Evolutionary conservation across 92 coral and sea anemone species (phyloP).

Genomic region (Parazoanthus atlanticus): DNA sequence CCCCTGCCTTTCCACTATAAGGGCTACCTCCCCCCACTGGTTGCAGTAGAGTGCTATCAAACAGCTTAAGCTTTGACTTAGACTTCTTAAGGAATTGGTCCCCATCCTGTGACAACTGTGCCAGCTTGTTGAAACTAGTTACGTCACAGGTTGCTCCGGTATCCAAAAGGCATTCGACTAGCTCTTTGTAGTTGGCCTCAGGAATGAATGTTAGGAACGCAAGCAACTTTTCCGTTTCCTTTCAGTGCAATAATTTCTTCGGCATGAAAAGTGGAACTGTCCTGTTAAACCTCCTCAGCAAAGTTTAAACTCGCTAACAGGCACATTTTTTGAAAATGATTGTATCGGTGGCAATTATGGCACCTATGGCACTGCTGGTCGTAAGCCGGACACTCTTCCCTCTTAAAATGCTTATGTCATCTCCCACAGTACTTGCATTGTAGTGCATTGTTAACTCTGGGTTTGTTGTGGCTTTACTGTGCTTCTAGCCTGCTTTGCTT

Average conservation of each 20-base stretch:
- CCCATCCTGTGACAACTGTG: constrained; percentile 48
- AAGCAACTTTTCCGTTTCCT: neutral
- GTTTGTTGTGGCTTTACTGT: no score
- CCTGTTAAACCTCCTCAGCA: neutral
- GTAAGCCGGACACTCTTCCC: no score
- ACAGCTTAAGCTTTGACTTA: constrained; percentile 47
- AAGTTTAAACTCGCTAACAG: no score
- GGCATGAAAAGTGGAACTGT: neutral
- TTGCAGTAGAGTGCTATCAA: constrained; percentile 40
- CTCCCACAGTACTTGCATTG: no score
- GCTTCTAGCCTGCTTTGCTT: no score
- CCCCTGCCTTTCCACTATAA: constrained; percentile 21
- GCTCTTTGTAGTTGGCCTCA: constrained; percentile 13
- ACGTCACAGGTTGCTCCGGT: constrained; percentile 51
- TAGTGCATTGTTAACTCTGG: no score
- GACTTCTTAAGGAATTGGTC: constrained; percentile 28
- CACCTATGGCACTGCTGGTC: no score
- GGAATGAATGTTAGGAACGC: constrained; percentile 12
- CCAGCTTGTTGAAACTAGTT: constrained; percentile 27
- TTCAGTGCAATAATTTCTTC: constrained; percentile 2
- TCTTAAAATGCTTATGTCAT: no score
- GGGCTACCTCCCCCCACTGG: constrained; percentile 12
- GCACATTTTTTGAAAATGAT: no score
- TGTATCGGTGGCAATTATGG: no score
- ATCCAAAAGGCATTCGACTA: constrained; percentile 27